Evolutionary conservation across 2,113 vertebrate species (phyloP).

Genomic region (Colossoma macropomum): DNA sequence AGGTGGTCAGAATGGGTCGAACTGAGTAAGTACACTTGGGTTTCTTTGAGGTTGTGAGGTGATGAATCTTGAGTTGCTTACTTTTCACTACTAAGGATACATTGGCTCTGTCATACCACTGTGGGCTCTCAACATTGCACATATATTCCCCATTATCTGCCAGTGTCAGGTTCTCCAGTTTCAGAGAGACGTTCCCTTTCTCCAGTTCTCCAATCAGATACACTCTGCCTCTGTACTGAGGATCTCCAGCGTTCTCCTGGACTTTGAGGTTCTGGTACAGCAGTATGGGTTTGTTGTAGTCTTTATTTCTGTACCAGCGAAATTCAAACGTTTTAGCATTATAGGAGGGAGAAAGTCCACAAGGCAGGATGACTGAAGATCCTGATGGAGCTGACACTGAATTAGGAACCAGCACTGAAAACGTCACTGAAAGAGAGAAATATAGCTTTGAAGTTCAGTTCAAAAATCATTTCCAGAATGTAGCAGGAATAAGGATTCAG

Average conservation of each 20-base stretch:
- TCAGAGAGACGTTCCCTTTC: not conserved
- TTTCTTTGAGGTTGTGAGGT: too few relatives aligned
- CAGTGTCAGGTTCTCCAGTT: slow-evolving; percentile 6
- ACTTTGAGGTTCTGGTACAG: not conserved
- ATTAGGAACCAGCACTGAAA: not conserved
- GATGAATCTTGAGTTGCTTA: too few relatives aligned
- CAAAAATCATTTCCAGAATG: not conserved
- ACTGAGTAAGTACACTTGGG: too few relatives aligned
- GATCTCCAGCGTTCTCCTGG: slow-evolving; percentile 12
- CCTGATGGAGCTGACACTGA: not conserved
- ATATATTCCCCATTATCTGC: not conserved
- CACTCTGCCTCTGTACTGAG: slow-evolving; percentile 3
- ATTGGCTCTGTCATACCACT: not conserved
- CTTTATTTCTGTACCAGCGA: not conserved
- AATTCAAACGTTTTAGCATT: not conserved
- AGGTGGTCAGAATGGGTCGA: too few relatives aligned
- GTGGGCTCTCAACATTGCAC: not conserved
- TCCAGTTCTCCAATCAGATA: slow-evolving; percentile 1
- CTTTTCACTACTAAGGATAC: not conserved
- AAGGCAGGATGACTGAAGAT: not conserved
- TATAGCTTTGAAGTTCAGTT: too few relatives aligned
- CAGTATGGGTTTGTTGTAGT: not conserved
- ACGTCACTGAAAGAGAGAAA: not conserved
- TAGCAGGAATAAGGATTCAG: too few relatives aligned
- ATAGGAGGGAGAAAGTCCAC: not conserved